Conservation (phyloP, 1,140 invertebrate species). For the Macrobrachium nipponense region DNA sequence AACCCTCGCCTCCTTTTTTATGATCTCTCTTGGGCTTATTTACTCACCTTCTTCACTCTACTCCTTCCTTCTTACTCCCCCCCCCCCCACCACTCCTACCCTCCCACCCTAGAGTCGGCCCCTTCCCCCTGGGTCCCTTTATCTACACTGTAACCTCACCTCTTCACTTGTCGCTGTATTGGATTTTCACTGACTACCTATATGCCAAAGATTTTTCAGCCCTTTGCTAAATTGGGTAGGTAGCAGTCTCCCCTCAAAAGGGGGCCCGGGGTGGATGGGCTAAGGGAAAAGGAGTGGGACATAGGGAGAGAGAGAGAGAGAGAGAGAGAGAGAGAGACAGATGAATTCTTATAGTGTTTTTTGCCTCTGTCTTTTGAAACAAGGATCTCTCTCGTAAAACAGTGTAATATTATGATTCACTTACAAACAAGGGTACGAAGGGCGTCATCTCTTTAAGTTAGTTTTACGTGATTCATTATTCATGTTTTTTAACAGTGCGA, state of each 20-base stretch:
- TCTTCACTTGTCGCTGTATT: conserved; percentile 30
- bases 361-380: no score
- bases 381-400: no score
- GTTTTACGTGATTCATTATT: no score
- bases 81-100: no score
- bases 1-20: neutral
- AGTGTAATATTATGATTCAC: no score
- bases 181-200: conserved; percentile 29
- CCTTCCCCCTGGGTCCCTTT: neutral
- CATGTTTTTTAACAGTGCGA: no score
- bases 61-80: neutral
- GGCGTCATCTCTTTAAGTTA: no score
- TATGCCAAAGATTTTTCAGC: conserved; percentile 39
- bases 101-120: neutral
- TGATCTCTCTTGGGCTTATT: neutral
- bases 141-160: neutral
- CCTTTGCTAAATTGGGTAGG: conserved; percentile 25
- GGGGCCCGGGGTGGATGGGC: neutral
- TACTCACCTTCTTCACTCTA: no score
- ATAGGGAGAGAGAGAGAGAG: conserved; percentile 2
- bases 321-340: conserved; percentile 23
- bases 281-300: neutral
- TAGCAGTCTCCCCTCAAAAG: neutral
- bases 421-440: no score
- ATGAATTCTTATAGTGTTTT: neutral